Conservation (phyloP, 2,888 invertebrate genomes). For the Epinotia demarniana region DNA sequence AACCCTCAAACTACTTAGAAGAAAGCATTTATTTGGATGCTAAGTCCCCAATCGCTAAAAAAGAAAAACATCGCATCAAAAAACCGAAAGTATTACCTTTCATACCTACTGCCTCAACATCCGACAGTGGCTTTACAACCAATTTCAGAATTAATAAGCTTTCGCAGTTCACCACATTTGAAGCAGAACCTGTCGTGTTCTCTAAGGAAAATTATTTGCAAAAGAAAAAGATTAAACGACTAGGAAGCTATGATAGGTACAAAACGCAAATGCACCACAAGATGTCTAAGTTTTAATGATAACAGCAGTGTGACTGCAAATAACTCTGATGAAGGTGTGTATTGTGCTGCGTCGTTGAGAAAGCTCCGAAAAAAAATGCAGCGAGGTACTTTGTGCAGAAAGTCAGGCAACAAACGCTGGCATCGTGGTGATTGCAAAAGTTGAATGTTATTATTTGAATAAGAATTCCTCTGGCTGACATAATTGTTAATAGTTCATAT, state of each 20-base stretch:
- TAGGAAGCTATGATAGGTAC: conserved; percentile 69
- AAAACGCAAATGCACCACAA: conserved; percentile 69
- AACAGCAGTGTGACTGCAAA: conserved; percentile 4
- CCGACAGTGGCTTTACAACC: conserved; percentile 73
- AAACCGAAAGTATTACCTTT: conserved; percentile 73
- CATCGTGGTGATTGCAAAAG: not conserved
- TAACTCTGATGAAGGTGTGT: not conserved
- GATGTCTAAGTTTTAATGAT: conserved; percentile 71
- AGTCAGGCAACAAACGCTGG: conserved; percentile 3
- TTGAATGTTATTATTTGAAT: not conserved
- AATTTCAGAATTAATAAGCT: conserved; percentile 72
- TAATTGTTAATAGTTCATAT: not conserved
- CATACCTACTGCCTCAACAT: conserved; percentile 71
- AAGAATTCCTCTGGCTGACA: not conserved
- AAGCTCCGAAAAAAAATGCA: too few species aligned
- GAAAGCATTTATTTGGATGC: conserved; percentile 75
- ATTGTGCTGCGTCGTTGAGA: not conserved
- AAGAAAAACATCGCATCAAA: conserved; percentile 57
- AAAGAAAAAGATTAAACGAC: conserved; percentile 66
- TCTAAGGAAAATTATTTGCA: conserved; percentile 70
- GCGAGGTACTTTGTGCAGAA: not conserved
- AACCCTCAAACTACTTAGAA: conserved; percentile 77
- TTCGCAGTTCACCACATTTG: conserved; percentile 66
- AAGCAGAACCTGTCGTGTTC: conserved; percentile 65
- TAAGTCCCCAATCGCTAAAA: conserved; percentile 50